Evolutionary conservation across 30 jellyfish, hydroid and myxozoan species (phyloP), one percentile per base, ranked within the genome.

Genomic region (Chrysaora quinquecirrha): DNA sequence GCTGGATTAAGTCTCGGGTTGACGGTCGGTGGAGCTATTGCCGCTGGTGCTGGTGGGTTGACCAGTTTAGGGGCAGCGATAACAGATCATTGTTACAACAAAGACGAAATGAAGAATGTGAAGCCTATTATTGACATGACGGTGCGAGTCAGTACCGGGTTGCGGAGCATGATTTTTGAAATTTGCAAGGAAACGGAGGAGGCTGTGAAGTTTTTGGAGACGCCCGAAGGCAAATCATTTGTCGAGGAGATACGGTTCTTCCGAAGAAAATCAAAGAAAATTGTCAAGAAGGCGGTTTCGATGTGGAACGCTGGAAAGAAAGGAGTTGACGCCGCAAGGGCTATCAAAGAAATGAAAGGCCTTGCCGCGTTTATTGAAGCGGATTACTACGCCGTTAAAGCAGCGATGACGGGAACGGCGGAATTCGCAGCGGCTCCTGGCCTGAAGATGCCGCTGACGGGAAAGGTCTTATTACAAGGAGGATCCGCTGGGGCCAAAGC

Each of bases 41-140:
- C 49, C 2, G 86, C 86, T 22, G 78, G 86, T 49, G 86, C 76
- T 74, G 86, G 74, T 67, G 86, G 86, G 29, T 28, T 74, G 74
- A 74, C 76, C 31, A 24, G 58, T 9, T 47, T 74, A 30, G 86
- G 86, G 6, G 86, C 78, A 0, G 10, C 78, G 24, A 74, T 74
- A 48, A 50, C 86, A 1, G 78, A 74, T 24, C 78, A 48, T 14
- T 49, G 74, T 33, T 48, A 56, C 46, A 74, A 50, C 60, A 47
- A 25, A 56, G 34, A 31, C 1, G 86, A 74, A 31, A 20, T 74
- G 75, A 56, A 49, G 0, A 74, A 74, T 12, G 1, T 74, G 14
- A 48, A 28, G 50, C 74, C 74, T 47, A 20, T 74, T 1, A 35
- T 74, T 25, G 86, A 74, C 1, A 49, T 12, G 4, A 22, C 76